A percentile compares a stretch with the other conserved stretches of the same genome.
Conservation (phyloP, 64 coral and sea anemone genomes). For the Actinia tenebrosa region DNA sequence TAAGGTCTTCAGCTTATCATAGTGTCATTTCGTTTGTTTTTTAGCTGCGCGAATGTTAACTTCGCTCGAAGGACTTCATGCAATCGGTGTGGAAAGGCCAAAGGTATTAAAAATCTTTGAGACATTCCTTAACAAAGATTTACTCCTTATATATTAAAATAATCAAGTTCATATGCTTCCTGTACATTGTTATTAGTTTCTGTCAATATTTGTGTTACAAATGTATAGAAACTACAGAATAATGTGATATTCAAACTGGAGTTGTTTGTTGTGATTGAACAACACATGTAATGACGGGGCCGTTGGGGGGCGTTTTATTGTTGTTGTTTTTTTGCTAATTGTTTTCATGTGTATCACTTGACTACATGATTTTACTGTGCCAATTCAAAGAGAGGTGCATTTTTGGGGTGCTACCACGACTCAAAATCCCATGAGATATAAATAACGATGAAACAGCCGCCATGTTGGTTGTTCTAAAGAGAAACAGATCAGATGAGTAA, state of each 20-base stretch:
- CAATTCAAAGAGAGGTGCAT: no score
- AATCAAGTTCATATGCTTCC: neutral
- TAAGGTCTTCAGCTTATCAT: neutral
- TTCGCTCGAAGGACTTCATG: conserved; percentile 89
- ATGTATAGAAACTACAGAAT: neutral
- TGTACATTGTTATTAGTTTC: neutral
- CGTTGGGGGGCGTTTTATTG: neutral
- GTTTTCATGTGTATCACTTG: neutral
- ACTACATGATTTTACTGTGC: no score
- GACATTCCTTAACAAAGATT: neutral
- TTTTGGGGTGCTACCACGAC: no score
- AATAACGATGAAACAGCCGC: no score
- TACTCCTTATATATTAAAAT: neutral
- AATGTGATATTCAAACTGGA: neutral
- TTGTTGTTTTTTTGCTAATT: no score
- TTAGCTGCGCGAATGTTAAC: conserved; percentile 94
- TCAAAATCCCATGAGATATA: no score
- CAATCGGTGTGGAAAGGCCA: conserved; percentile 82
- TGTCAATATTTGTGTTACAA: neutral
- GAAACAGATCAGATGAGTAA: no score
- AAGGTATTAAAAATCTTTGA: neutral
- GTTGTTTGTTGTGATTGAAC: neutral
- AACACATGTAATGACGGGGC: neutral
- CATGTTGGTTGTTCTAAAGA: no score
- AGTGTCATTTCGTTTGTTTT: conserved; percentile 19